These are phyloP conservation scores for Cryptotis parvus DNA, from an alignment of 2,113 vertebrate genomes.

Conservation along the genomic window DNA sequence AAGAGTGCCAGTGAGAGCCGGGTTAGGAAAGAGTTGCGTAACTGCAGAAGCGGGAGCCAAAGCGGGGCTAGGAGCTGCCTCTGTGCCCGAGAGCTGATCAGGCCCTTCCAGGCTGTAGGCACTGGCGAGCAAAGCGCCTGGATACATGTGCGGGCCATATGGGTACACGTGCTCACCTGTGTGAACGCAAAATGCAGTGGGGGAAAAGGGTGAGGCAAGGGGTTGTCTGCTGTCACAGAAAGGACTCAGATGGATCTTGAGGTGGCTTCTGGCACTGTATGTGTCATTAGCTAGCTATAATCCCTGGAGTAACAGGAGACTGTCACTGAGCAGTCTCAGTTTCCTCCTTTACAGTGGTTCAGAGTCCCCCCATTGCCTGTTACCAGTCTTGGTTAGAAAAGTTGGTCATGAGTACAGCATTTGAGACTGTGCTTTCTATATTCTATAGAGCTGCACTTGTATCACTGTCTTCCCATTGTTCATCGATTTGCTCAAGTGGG, in stretches of 20 bases:
- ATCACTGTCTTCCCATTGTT: too few species aligned
- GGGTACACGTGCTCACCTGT: not conserved
- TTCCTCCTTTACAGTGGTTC: not conserved
- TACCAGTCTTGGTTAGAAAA: not conserved
- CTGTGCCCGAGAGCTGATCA: not conserved
- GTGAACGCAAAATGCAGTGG: not conserved
- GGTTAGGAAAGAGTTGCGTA: slow-evolving; percentile 56
- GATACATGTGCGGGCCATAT: not conserved
- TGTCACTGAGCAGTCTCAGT: not conserved
- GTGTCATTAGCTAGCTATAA: not conserved
- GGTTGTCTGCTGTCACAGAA: not conserved
- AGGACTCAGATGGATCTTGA: not conserved
- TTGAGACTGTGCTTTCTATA: not conserved
- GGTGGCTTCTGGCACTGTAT: not conserved
- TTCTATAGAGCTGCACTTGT: not conserved
- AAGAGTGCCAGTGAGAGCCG: not conserved
- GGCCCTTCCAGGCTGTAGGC: not conserved
- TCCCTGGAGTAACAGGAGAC: not conserved
- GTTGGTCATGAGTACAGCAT: not conserved
- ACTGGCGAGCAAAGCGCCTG: not conserved
- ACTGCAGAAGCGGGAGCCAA: not conserved
- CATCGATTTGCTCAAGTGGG: too few species aligned
- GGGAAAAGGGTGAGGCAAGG: not conserved
- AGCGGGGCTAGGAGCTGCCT: not conserved
- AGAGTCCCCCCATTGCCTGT: not conserved